Percentiles rank a stretch among this genome's conserved stretches.
phyloP scores from a whole-genome alignment of 2,113 vertebrate genomes.

The Channa maculata region DNA sequence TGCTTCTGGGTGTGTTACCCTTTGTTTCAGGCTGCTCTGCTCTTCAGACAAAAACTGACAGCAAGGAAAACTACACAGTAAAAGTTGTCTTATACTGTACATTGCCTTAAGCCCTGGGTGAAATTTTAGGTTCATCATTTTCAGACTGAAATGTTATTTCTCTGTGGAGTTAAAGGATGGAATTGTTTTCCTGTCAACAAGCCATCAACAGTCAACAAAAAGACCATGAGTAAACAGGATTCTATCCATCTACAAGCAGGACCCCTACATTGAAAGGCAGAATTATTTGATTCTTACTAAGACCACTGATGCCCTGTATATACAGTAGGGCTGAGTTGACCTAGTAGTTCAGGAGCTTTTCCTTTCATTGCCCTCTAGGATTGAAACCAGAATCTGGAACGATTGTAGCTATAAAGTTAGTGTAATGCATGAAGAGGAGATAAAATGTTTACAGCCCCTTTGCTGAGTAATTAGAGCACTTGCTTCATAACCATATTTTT shows the following conservation, averaged over 20 bases:
- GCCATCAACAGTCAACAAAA: not conserved
- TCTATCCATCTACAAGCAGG: not conserved
- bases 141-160: constrained; percentile 11
- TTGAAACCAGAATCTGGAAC: no score
- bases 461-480: no score
- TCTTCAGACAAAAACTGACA: constrained; percentile 6
- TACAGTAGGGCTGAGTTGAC: no score
- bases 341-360: no score
- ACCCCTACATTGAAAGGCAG: not conserved
- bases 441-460: no score
- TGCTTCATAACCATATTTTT: no score
- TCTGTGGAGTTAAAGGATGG: constrained; percentile 1
- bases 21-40: not conserved
- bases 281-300: not conserved
- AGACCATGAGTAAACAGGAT: not conserved
- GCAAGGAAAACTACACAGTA: constrained; percentile 6
- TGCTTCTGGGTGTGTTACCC: constrained; percentile 5
- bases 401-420: no score
- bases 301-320: no score
- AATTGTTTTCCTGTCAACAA: constrained; percentile 5
- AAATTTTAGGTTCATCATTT: constrained; percentile 33
- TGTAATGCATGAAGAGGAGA: no score
- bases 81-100: constrained; percentile 30
- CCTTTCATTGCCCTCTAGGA: no score
- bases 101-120: constrained; percentile 14